Evolutionary conservation across 2,888 invertebrate species (phyloP).

Genomic region (Laothoe populi): DNA sequence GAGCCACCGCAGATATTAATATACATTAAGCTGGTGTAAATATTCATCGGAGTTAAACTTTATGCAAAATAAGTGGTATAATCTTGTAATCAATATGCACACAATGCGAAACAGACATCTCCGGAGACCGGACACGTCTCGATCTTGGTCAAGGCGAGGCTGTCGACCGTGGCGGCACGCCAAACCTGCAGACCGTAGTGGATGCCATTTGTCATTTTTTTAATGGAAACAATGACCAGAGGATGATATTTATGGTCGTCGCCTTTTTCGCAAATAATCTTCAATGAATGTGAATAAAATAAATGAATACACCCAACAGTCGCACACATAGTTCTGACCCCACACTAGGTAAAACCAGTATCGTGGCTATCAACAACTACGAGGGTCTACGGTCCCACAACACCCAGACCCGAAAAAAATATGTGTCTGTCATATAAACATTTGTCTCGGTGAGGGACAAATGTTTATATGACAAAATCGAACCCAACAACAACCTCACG

Average conservation of each 20-base stretch:
- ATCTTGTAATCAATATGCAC: conserved; percentile 65
- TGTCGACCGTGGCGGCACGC: conserved; percentile 76
- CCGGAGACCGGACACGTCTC: conserved; percentile 58
- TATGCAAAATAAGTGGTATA: conserved; percentile 53
- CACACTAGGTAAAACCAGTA: no score
- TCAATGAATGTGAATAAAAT: conserved; percentile 43
- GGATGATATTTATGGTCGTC: conserved; percentile 47
- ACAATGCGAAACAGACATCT: conserved; percentile 60
- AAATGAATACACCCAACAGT: no score
- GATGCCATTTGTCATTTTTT: conserved; percentile 70
- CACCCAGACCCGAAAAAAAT: no score
- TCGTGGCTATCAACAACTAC: no score
- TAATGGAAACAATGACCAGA: conserved; percentile 61
- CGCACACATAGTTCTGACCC: no score
- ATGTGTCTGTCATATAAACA: no score
- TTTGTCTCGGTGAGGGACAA: no score
- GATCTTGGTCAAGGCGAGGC: conserved; percentile 81
- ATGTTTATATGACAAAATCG: no score
- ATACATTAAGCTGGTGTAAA: no score
- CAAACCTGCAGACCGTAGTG: conserved; percentile 65
- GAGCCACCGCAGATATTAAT: no score
- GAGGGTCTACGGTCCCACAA: no score
- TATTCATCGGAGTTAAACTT: conserved; percentile 39
- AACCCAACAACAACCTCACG: no score
- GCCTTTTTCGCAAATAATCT: conserved; percentile 42